phyloP scores from a whole-genome alignment of 1,140 invertebrate genomes.

The Cydia amplana region DNA sequence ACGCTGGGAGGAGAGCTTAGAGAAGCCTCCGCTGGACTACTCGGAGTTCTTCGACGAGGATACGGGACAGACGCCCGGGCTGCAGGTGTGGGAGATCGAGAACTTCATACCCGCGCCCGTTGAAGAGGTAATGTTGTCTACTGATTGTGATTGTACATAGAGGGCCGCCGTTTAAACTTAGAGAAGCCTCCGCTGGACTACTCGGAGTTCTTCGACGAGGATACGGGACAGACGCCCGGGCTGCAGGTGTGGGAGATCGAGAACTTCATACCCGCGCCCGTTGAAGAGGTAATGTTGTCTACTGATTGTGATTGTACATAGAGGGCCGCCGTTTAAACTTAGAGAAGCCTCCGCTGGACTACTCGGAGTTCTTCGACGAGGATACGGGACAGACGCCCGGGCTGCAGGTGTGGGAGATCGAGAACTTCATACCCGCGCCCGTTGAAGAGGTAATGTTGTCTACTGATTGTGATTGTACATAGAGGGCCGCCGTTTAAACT shows the following conservation, averaged over 20 bases:
- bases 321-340: constrained; percentile 59
- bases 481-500: no score
- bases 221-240: constrained; percentile 94
- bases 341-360: constrained; percentile 98
- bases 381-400: constrained; percentile 96
- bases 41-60: constrained; percentile 99
- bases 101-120: constrained; percentile 98
- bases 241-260: constrained; percentile 98
- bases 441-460: constrained; percentile 85
- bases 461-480: no score
- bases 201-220: constrained; percentile 99
- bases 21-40: constrained; percentile 98
- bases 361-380: constrained; percentile 99
- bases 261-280: constrained; percentile 97
- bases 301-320: no score
- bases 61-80: constrained; percentile 93
- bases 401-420: constrained; percentile 97
- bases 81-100: constrained; percentile 98
- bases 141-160: no score
- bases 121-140: constrained; percentile 81
- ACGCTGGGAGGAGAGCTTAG: constrained; percentile 95
- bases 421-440: constrained; percentile 98
- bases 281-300: constrained; percentile 84
- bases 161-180: constrained; percentile 60
- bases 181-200: constrained; percentile 99